Conservation (phyloP, 2,113 vertebrate species). For the Charina bottae region DNA sequence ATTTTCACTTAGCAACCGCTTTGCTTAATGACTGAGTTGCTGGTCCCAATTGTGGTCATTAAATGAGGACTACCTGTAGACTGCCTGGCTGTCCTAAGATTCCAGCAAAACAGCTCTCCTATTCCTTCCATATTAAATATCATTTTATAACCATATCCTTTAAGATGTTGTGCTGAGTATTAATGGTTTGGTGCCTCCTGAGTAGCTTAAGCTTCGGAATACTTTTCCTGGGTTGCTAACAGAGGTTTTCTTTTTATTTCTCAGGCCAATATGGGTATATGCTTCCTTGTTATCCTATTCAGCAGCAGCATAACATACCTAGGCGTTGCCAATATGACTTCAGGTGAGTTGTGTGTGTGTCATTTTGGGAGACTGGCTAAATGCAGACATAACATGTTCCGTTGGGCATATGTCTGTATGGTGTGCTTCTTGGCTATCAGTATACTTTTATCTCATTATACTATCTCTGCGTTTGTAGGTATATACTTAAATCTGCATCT, state of each 20-base stretch:
- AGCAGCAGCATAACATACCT: conserved; percentile 75
- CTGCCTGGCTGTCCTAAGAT: not conserved
- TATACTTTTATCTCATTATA: not conserved
- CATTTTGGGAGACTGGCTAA: not conserved
- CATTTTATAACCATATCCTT: not conserved
- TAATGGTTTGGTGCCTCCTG: not conserved
- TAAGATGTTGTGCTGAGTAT: not conserved
- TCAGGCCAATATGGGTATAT: conserved; percentile 93
- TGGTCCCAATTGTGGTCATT: too few species aligned
- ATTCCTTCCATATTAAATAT: not conserved
- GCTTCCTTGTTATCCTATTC: conserved; percentile 86
- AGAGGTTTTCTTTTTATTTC: conserved; percentile 36
- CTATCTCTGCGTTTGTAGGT: not conserved
- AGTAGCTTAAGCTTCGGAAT: not conserved
- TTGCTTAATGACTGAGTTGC: too few species aligned
- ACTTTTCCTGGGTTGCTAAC: not conserved
- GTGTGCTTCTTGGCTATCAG: too few species aligned
- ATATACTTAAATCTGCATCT: not conserved
- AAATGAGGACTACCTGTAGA: too few species aligned
- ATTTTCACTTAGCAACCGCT: too few species aligned
- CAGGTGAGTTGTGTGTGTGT: conserved; percentile 70
- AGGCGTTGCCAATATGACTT: conserved; percentile 69
- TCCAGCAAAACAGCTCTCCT: not conserved
- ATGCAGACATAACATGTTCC: not conserved
- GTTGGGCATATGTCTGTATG: not conserved